Percentiles rank a stretch among this genome's conserved stretches.
phyloP scores from a whole-genome alignment of 2,113 vertebrate genomes.

The Cinclus cinclus region DNA sequence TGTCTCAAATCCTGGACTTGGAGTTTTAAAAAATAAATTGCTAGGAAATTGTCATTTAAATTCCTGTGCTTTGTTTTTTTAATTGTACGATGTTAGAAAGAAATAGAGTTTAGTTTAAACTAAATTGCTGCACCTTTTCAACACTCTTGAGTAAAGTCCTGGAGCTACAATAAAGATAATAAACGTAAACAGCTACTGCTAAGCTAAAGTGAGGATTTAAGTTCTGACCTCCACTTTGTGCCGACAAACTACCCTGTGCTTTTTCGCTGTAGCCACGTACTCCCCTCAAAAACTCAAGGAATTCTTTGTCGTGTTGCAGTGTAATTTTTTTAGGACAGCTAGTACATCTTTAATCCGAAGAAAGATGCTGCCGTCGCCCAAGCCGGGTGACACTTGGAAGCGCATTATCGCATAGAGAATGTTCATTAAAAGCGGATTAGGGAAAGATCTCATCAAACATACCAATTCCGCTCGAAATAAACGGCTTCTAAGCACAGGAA shows the following conservation, averaged over 20 bases:
- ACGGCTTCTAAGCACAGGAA: neutral
- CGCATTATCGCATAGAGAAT: neutral
- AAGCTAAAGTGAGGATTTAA: neutral
- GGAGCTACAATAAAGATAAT: constrained; percentile 5
- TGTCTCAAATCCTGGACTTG: neutral
- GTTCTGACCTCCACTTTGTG: neutral
- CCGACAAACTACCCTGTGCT: neutral
- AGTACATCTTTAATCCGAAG: neutral
- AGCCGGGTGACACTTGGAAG: neutral
- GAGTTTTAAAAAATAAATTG: neutral
- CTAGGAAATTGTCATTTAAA: neutral
- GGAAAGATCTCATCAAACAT: constrained; percentile 6
- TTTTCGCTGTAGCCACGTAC: neutral
- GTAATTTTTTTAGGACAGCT: neutral
- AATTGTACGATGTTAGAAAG: neutral
- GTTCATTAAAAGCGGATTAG: constrained; percentile 46
- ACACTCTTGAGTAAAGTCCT: neutral
- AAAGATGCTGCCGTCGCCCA: neutral
- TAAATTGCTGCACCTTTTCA: neutral
- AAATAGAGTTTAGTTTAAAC: neutral
- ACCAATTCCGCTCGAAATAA: neutral
- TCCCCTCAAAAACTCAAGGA: neutral
- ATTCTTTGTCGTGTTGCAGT: neutral
- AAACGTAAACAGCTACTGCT: neutral
- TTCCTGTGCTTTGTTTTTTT: neutral